Evolutionary conservation across 1,140 invertebrate species (phyloP), one percentile per base, ranked within the genome.

Genomic region (Drosophila trapezifrons): DNA sequence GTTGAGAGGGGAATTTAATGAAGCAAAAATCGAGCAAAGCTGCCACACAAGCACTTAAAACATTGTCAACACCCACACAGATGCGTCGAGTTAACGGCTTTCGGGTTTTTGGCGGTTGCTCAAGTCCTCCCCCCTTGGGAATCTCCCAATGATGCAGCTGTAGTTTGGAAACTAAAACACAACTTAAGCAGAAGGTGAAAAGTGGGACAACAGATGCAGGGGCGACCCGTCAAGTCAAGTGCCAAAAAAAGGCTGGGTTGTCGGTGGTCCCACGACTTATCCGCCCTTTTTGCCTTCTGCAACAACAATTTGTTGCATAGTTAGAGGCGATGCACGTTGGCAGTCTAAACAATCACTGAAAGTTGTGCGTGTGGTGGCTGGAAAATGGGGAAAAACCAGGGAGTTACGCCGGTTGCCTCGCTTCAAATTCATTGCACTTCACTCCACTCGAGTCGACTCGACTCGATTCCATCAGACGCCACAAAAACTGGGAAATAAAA

Each of bases 231-330:
- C 55, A 73, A 73, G 70, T 73, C 56, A 73, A 73, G 56, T 54
- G 70, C 40, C 70, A 62, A 73, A 72, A 62, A 73, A 51, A 25
- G 27, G 18, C 35, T 27, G 22, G 29, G 17, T 13, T n/a, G 9
- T 29, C 8, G 29, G 29, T 32, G 29, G 9, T 32, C 2, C 29
- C 29, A 32, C 9, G 32, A 43, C 20, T 25, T 52, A 52, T 32
- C 32, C 12, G 22, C 49, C 38, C 25, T 32, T 45, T 22, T 2
- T 25, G 43, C n/a, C 51, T 51, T 25, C 15, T 20, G 27, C 71
- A 49, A 59, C 42, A 66, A 63, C 58, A 75, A 75, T 65, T 83
- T 87, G 76, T 83, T 87, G 83, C 79, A 87, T 87, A 79, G 71
- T 82, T 81, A 45, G 58, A 75, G 51, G 73, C 65, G 71, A 83